Conservation (phyloP, 2,113 vertebrate genomes). For the Pao palembangensis region DNA sequence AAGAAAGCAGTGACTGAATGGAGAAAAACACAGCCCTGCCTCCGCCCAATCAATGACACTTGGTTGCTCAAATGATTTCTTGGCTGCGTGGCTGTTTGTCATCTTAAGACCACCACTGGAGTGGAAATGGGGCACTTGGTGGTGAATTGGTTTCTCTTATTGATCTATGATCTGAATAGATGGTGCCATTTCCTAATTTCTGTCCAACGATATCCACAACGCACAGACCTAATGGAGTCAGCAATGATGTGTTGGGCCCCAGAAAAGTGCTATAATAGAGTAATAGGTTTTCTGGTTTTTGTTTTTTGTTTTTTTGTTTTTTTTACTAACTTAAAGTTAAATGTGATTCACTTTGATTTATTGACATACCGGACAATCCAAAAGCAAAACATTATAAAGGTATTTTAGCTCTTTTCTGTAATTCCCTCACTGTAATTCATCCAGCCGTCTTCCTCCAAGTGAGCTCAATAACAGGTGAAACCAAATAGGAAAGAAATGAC, state of each 20-base stretch:
- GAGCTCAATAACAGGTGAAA: constrained; percentile 41
- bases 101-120: constrained; percentile 28
- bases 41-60: constrained; percentile 34
- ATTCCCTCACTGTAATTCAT: constrained; percentile 60
- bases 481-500: constrained; percentile 31
- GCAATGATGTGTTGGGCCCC: constrained; percentile 28
- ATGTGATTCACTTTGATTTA: constrained; percentile 39
- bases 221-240: constrained; percentile 38
- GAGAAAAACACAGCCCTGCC: not conserved
- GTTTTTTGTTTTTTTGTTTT: constrained; percentile 8
- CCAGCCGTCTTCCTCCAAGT: constrained; percentile 45
- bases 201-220: constrained; percentile 31
- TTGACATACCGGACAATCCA: constrained; percentile 50
- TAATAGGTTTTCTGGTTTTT: constrained; percentile 34
- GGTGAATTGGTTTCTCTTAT: constrained; percentile 31
- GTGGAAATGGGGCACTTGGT: constrained; percentile 21
- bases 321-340: no score
- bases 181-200: constrained; percentile 36
- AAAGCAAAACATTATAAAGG: constrained; percentile 29
- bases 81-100: constrained; percentile 39
- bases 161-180: constrained; percentile 40
- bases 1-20: not conserved
- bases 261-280: constrained; percentile 23
- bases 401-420: constrained; percentile 25
- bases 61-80: constrained; percentile 37